Percentiles rank a stretch among this genome's conserved stretches.
Conservation (phyloP, 2,113 vertebrate species). For the Equus quagga region DNA sequence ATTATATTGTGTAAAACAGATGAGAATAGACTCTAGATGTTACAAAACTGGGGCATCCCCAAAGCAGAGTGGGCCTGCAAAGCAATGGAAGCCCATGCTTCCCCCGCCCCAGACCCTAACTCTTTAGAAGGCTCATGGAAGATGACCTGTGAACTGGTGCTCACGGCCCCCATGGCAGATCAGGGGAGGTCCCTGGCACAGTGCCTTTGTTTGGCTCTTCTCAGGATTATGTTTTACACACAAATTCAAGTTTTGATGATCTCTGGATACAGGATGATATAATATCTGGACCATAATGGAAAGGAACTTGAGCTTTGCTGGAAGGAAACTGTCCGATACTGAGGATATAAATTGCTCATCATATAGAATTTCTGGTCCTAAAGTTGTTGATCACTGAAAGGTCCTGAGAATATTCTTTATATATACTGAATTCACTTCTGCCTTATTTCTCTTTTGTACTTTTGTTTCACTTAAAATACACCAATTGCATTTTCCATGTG, state of each 20-base stretch:
- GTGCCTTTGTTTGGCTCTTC: background rate
- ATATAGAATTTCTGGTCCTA: background rate
- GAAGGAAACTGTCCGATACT: background rate
- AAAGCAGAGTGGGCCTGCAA: background rate
- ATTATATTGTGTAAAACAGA: background rate
- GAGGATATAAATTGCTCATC: background rate
- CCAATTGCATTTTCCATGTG: background rate
- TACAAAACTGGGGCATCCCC: too few relatives aligned
- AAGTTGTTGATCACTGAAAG: too few relatives aligned
- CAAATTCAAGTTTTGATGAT: background rate
- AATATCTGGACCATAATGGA: accelerated
- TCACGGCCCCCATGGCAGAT: accelerated
- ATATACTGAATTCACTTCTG: background rate
- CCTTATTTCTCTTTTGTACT: background rate
- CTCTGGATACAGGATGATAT: accelerated
- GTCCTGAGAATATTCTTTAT: background rate
- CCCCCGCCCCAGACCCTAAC: accelerated
- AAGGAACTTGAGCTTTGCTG: background rate
- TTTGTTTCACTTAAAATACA: background rate
- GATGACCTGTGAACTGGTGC: accelerated
- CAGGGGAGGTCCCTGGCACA: accelerated
- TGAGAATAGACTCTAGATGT: too few relatives aligned
- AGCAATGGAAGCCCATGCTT: accelerated
- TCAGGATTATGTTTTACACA: background rate
- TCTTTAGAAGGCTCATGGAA: background rate